A percentile compares a stretch with the other conserved stretches of the same genome.
Evolutionary conservation across 2,888 invertebrate species (phyloP).

Genomic region (Danaus chrysippus): DNA sequence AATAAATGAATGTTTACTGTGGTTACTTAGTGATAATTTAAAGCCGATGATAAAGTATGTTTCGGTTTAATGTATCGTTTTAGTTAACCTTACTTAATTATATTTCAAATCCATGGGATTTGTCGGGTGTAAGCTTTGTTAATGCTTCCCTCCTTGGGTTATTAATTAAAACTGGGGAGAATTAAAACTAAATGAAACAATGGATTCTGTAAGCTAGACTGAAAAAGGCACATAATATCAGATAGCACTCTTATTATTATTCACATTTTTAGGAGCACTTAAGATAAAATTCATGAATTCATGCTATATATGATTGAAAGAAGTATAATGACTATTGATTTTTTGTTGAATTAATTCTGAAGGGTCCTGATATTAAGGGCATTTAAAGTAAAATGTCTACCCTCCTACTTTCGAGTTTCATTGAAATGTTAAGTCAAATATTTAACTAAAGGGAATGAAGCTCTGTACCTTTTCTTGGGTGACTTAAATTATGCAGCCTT

Average conservation of each 20-base stretch:
- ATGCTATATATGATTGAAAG: too few species aligned
- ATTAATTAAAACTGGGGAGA: slow-evolving; percentile 31
- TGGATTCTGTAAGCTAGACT: background rate
- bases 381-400: background rate
- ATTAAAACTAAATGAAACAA: slow-evolving; percentile 1
- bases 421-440: background rate
- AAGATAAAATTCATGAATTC: too few species aligned
- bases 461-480: too few species aligned
- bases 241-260: background rate
- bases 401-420: background rate
- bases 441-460: too few species aligned
- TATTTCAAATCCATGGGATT: slow-evolving; percentile 33
- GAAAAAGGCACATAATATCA: background rate
- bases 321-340: too few species aligned
- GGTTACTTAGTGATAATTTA: background rate
- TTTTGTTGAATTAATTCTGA: too few species aligned
- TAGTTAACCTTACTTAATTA: slow-evolving; percentile 32
- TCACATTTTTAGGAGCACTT: too few species aligned
- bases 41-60: background rate
- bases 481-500: too few species aligned
- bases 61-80: slow-evolving; percentile 1
- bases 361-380: too few species aligned
- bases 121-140: slow-evolving; percentile 19
- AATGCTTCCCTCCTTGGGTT: slow-evolving; percentile 19
- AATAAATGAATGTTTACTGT: too few species aligned